Base-by-base conservation (phyloP, 2,888 invertebrate species). In the Melinaea marsaeus region DNA sequence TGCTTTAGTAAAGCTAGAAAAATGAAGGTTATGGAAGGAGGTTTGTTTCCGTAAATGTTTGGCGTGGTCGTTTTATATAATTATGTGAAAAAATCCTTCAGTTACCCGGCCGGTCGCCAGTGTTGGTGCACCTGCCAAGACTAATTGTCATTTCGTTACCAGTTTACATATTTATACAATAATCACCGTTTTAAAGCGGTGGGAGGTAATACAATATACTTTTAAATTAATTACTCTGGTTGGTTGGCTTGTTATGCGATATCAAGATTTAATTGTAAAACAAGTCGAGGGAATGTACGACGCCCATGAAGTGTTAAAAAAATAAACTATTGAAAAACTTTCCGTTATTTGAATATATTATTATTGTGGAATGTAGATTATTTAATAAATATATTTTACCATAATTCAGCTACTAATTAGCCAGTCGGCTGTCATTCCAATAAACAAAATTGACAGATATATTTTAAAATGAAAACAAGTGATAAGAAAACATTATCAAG, bases 61-160 rank as follows among this genome's bases (percentile, higher is more conserved):
- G 81, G 86, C 84, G 86, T 87, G 86, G 86, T 81, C 79, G 81
- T 79, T 80, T 84, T 84, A 81, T 84, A 84, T 85, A 85, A 83
- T 85, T 88, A 84, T 79, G 81, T 79, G 55, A 62, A 80, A 79
- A 83, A 80, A 85, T 85, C 79, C 74, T 68, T 72, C 72, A 72
- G 70, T 72, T 71, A 70, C 81, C 87, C 83, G 80, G 84, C 86
- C 86, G 86, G 85, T 78, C 57, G 63, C 71, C 72, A 72, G 71
- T 74, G 72, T 69, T 32, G 62, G 74, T 71, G 74, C 84, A 83
- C 79, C 84, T 82, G 80, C 75, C 74, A 70, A 67, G 56, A 63
- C 69, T 69, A 68, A 66, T 73, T 71, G 71, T 74, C 70, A 72
- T 70, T 78, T 75, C 75, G 68, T 54, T 61, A 55, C 70, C 62